Conservation (phyloP, 64 coral and sea anemone species). For the Anthopleura sola region DNA sequence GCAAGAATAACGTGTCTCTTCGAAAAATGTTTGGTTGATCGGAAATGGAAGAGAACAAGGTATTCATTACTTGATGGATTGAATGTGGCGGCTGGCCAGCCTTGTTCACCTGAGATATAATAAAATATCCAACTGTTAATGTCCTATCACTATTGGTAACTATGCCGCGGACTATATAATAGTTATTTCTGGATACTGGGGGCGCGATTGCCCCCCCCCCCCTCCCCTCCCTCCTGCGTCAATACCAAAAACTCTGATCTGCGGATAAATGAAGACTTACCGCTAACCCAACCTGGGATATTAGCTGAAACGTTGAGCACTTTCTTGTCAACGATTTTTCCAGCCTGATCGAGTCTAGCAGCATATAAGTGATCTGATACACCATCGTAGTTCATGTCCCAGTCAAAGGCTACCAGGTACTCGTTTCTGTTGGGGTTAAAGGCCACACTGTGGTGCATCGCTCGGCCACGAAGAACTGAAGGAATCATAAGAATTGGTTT, state of each 20-base stretch:
- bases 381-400: conserved; percentile 55
- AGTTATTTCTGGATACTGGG: too few relatives aligned
- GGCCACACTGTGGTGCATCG: conserved; percentile 58
- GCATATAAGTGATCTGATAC: conserved; percentile 65
- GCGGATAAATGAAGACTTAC: too few relatives aligned
- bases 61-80: conserved; percentile 55
- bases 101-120: conserved; percentile 64
- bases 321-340: conserved; percentile 33
- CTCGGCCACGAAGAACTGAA: conserved; percentile 31
- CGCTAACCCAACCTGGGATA: conserved; percentile 50
- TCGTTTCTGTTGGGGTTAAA: conserved; percentile 63
- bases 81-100: conserved; percentile 62
- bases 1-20: conserved; percentile 58
- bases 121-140: neutral
- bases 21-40: conserved; percentile 38
- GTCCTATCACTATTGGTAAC: too few relatives aligned
- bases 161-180: too few relatives aligned
- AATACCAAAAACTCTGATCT: too few relatives aligned
- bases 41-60: conserved; percentile 76
- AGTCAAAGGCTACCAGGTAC: conserved; percentile 78
- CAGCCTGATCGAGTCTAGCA: conserved; percentile 26
- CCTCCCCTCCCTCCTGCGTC: too few relatives aligned
- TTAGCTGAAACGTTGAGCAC: conserved; percentile 64
- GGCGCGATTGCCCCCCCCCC: too few relatives aligned
- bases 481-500: conserved; percentile 42